These are phyloP conservation scores for Drosophila anomalata DNA, from an alignment of 2,888 invertebrate genomes.

Conservation along the genomic window DNA sequence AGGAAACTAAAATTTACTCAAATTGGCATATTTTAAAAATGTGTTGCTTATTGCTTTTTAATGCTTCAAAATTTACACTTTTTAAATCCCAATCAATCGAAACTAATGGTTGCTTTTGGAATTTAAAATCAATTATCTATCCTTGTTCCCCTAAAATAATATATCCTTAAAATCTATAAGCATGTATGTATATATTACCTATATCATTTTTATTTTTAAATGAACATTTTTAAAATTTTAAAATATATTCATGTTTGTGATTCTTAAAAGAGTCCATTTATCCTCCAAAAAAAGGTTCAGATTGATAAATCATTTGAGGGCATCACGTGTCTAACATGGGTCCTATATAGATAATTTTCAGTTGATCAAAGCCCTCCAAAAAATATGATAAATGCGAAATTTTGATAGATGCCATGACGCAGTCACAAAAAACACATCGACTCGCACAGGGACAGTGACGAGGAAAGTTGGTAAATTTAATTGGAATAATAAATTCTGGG, in stretches of 20 bases:
- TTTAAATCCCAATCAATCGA: slow-evolving; percentile 13
- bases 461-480: slow-evolving; percentile 73
- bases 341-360: slow-evolving; percentile 2
- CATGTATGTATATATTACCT: slow-evolving; percentile 27
- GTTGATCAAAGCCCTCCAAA: slow-evolving; percentile 22
- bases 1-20: slow-evolving; percentile 7
- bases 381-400: slow-evolving; percentile 42
- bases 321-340: slow-evolving; percentile 1
- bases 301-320: background rate
- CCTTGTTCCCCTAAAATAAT: background rate
- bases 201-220: background rate
- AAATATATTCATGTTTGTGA: too few species aligned
- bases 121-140: background rate
- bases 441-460: slow-evolving; percentile 27
- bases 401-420: slow-evolving; percentile 55
- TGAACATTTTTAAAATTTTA: background rate
- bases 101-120: slow-evolving; percentile 19
- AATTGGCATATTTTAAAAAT: slow-evolving; percentile 42
- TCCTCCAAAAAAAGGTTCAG: background rate
- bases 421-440: slow-evolving; percentile 28
- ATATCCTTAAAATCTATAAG: background rate
- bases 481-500: slow-evolving; percentile 70
- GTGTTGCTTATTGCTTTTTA: slow-evolving; percentile 45
- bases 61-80: slow-evolving; percentile 29
- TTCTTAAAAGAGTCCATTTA: background rate